Evolutionary conservation across 1,140 invertebrate genomes (phyloP), one percentile per base, ranked within the genome.

Genomic region (Drosophila bocqueti): DNA sequence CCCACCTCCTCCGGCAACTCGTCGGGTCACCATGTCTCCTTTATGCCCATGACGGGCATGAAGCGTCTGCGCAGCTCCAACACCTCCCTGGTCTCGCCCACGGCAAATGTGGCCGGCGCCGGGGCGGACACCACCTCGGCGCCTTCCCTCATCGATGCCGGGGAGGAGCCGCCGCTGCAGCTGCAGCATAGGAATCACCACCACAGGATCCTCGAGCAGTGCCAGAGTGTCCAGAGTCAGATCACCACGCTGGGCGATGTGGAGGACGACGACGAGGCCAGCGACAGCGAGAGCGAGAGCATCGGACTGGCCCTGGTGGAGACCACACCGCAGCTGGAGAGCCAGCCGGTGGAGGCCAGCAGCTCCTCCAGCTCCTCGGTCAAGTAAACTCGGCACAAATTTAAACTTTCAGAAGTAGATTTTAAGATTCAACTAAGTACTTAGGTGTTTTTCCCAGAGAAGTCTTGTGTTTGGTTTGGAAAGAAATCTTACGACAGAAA

Each of bases 201-300:
- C 4, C 91, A 91, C 77, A 64, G 65, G 16, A 66, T 74, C 21
- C 74, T 92, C 24, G 85, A 92, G 50, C 55, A 91, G 76, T 86
- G 89, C 4, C 89, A 91, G 46, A 92, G 91, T 31, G 79, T 87
- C 55, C 83, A 84, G 55, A 92, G 91, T 40, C 87, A 92, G 63
- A 91, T 92, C n/a, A 92, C 91, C 15, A 92, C 91, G 0, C 66
- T 92, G 50, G 91, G 91, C 45, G 91, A 92, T 75, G 79, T 85
- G 40, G 80, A 91, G 26, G 86, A 91, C 59, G 82, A 68, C 29
- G 76, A 78, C 21, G 50, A 79, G 49, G 57, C 1, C 46, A 80
- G 54, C 21, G 67, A 76, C 24, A 90, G 78, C 42, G 83, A 79
- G 15, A 86, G 83, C 52, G 85, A 85, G 40, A 75, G 81, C 60